phyloP scores from a whole-genome alignment of 2,888 invertebrate genomes.

The Coenonympha glycerion region DNA sequence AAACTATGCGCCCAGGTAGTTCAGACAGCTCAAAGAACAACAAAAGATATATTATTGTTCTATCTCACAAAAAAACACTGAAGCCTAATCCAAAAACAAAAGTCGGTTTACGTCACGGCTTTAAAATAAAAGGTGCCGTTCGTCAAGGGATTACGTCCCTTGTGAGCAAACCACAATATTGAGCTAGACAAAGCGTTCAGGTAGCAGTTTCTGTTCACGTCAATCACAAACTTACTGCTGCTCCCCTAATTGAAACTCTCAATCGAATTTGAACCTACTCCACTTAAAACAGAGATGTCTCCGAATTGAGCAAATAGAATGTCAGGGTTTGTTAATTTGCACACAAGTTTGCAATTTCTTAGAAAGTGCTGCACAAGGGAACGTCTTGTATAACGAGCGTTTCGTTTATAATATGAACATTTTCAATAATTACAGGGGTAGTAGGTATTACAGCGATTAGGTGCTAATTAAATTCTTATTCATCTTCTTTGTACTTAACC shows the following conservation, averaged over 20 bases:
- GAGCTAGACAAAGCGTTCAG: constrained; percentile 63
- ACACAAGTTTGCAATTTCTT: constrained; percentile 5
- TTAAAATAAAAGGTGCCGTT: constrained; percentile 63
- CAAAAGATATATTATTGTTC: constrained; percentile 19
- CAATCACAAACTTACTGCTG: constrained; percentile 35
- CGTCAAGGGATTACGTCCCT: constrained; percentile 61
- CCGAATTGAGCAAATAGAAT: not conserved
- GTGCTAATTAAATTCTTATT: too few species aligned
- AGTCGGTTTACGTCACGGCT: constrained; percentile 57
- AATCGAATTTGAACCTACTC: constrained; percentile 9
- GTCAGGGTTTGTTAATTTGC: constrained; percentile 8
- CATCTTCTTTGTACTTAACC: too few species aligned
- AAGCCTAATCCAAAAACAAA: constrained; percentile 47
- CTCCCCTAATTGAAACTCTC: constrained; percentile 14
- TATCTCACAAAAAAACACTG: constrained; percentile 24
- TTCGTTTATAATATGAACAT: too few species aligned
- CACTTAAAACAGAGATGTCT: not conserved
- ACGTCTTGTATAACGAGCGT: not conserved
- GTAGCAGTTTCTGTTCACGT: constrained; percentile 52
- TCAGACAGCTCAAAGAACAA: constrained; percentile 14
- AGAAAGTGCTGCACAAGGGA: constrained; percentile 1
- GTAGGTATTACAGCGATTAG: too few species aligned
- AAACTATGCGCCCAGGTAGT: constrained; percentile 21
- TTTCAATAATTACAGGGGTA: too few species aligned
- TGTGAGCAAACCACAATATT: constrained; percentile 50